Conservation (phyloP, 2,113 vertebrate genomes). For the Psophia crepitans region DNA sequence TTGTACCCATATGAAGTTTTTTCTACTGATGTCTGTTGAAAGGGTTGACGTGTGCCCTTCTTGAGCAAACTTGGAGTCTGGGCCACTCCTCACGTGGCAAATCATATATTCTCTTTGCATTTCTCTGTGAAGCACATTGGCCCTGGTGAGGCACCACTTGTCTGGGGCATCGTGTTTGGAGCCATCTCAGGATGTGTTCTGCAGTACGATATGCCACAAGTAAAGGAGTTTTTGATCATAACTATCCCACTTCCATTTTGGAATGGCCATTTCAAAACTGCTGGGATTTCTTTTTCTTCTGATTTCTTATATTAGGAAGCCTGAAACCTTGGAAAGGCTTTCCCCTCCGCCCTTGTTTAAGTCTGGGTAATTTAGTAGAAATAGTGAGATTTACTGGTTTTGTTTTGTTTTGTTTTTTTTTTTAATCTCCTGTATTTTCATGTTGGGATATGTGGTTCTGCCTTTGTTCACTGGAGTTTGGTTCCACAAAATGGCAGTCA, state of each 20-base stretch:
- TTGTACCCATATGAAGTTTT: background rate
- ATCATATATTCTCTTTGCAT: background rate
- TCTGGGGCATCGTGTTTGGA: background rate
- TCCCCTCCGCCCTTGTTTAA: background rate
- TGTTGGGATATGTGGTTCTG: background rate
- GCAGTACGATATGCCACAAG: fast-evolving
- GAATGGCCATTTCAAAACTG: background rate
- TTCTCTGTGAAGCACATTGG: background rate
- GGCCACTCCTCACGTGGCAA: background rate
- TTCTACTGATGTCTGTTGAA: background rate
- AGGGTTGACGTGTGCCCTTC: background rate
- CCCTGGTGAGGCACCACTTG: background rate
- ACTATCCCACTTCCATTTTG: background rate
- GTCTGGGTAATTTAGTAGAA: background rate
- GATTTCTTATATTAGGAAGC: background rate
- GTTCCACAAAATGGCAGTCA: background rate
- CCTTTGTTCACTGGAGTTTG: background rate
- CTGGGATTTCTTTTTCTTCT: background rate
- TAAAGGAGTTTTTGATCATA: background rate
- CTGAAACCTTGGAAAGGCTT: background rate
- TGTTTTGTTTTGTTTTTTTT: background rate
- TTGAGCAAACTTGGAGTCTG: background rate
- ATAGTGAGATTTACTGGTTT: background rate
- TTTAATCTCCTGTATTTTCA: background rate
- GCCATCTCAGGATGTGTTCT: background rate